These are phyloP conservation scores for Grapholita molesta DNA, from an alignment of 1,140 invertebrate genomes.

Conservation along the genomic window DNA sequence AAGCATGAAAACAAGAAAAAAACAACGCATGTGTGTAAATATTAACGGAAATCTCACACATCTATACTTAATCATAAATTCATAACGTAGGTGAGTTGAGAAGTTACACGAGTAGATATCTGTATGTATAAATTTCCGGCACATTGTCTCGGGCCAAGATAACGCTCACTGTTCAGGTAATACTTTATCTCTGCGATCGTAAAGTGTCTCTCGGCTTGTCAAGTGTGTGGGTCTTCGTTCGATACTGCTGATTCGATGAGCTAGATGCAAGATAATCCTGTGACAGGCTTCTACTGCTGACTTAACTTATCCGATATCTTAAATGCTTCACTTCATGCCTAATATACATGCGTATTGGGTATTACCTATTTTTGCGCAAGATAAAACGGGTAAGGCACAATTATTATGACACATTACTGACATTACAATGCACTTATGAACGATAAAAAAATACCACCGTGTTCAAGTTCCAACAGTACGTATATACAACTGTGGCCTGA, in stretches of 20 bases:
- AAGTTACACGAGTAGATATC: not conserved
- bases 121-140: not conserved
- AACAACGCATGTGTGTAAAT: too few species aligned
- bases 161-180: not conserved
- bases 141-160: not conserved
- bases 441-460: too few species aligned
- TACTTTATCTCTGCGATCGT: not conserved
- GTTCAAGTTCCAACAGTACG: too few species aligned
- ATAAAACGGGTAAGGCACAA: too few species aligned
- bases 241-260: not conserved
- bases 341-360: not conserved
- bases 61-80: not conserved
- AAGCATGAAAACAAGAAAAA: too few species aligned
- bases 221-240: constrained; percentile 2
- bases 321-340: not conserved
- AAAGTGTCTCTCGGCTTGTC: not conserved
- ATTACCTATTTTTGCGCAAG: not conserved
- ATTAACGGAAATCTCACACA: too few species aligned
- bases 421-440: too few species aligned
- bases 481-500: too few species aligned
- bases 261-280: constrained; percentile 2
- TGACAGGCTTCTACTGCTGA: constrained; percentile 5
- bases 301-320: constrained; percentile 7
- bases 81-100: not conserved
- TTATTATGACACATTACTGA: too few species aligned